Conservation (phyloP, 2,797 vertebrate species). For the Xiphophorus birchmanni region DNA sequence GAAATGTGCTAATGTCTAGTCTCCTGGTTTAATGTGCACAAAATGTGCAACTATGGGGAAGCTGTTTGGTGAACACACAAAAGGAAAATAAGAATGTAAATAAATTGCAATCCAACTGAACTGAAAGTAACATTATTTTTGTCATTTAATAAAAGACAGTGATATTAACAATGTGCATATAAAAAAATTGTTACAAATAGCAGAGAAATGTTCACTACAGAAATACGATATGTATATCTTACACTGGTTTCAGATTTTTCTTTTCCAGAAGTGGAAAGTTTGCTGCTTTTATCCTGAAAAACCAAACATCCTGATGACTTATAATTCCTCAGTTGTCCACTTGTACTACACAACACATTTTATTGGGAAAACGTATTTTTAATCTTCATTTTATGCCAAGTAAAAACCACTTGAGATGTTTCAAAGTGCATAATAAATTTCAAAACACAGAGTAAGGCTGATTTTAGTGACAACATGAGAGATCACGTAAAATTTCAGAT, state of each 20-base stretch:
- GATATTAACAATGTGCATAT: neutral
- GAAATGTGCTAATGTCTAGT: neutral
- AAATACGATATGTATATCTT: neutral
- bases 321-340: neutral
- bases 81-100: constrained; percentile 4
- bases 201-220: neutral
- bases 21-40: neutral
- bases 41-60: neutral
- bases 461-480: neutral
- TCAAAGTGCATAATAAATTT: neutral
- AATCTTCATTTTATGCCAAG: neutral
- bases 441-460: neutral
- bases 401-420: neutral
- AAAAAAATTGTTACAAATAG: neutral
- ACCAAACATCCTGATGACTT: neutral
- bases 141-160: neutral
- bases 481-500: neutral
- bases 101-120: constrained; percentile 2
- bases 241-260: neutral
- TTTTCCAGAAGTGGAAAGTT: neutral
- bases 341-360: neutral
- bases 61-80: neutral
- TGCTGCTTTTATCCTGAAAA: neutral
- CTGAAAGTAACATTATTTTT: neutral
- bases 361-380: neutral